These are phyloP conservation scores for Chelon auratus DNA, from an alignment of 2,797 vertebrate genomes.

Conservation along the genomic window DNA sequence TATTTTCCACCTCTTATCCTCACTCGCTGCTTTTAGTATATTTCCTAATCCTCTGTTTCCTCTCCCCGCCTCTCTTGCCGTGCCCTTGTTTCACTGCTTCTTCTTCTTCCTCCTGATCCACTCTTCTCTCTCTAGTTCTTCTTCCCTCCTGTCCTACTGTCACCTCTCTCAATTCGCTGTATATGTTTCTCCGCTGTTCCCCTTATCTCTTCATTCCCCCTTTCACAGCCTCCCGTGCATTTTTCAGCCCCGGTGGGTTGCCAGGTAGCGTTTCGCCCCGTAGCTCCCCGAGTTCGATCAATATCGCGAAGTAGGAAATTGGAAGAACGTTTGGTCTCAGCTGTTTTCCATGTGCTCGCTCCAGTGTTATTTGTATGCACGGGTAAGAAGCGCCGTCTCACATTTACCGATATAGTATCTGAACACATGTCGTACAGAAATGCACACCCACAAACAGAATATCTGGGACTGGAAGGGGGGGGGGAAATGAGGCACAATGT, in stretches of 20 bases:
- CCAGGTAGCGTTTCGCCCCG: slow-evolving; percentile 52
- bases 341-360: slow-evolving; percentile 34
- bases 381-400: not conserved
- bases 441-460: slow-evolving; percentile 4
- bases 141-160: slow-evolving; percentile 29
- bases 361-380: slow-evolving; percentile 9
- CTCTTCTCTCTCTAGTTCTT: slow-evolving; percentile 46
- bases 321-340: slow-evolving; percentile 52
- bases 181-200: slow-evolving; percentile 20
- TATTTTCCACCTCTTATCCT: slow-evolving; percentile 45
- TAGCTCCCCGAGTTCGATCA: slow-evolving; percentile 51
- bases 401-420: slow-evolving; percentile 1
- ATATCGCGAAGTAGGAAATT: slow-evolving; percentile 58
- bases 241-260: slow-evolving; percentile 10
- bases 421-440: slow-evolving; percentile 6
- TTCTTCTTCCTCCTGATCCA: slow-evolving; percentile 49
- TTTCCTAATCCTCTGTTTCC: slow-evolving; percentile 36
- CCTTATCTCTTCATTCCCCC: not conserved
- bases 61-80: slow-evolving; percentile 22
- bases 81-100: slow-evolving; percentile 57
- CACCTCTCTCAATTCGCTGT: slow-evolving; percentile 37
- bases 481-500: slow-evolving; percentile 49
- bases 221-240: slow-evolving; percentile 23
- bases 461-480: slow-evolving; percentile 20
- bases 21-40: slow-evolving; percentile 27